phyloP scores from a whole-genome alignment of 2,888 invertebrate species.

The Dorcus parallelipipedus region DNA sequence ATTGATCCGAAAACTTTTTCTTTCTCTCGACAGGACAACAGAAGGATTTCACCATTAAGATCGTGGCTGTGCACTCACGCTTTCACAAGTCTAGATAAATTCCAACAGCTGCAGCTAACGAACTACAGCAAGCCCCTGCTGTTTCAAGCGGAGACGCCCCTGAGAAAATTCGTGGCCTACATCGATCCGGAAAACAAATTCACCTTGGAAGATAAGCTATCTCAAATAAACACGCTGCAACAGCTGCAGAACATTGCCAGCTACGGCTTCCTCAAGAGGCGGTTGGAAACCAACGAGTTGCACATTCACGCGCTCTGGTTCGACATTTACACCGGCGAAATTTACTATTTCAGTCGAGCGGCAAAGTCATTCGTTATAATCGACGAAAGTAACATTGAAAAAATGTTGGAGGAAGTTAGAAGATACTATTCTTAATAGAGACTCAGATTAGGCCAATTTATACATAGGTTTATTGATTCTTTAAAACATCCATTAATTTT shows the following conservation, averaged over 20 bases:
- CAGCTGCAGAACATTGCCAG: conserved; percentile 91
- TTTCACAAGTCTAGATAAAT: conserved; percentile 75
- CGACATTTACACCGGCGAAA: conserved; percentile 94
- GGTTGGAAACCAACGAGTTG: conserved; percentile 75
- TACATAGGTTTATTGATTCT: too few relatives aligned
- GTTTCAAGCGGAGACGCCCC: conserved; percentile 83
- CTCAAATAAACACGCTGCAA: conserved; percentile 90
- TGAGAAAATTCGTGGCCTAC: conserved; percentile 86
- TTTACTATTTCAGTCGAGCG: conserved; percentile 88
- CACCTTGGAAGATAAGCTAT: conserved; percentile 85
- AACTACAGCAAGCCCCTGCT: conserved; percentile 70
- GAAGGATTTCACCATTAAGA: conserved; percentile 81
- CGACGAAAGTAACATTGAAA: conserved; percentile 75
- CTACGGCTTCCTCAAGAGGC: conserved; percentile 82
- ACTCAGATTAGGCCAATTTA: neutral
- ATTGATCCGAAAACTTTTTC: neutral
- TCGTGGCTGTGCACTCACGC: conserved; percentile 92
- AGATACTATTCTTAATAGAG: conserved; percentile 69
- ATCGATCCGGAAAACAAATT: conserved; percentile 92
- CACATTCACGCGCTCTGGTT: conserved; percentile 96
- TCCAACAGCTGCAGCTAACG: conserved; percentile 64
- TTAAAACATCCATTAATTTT: too few relatives aligned
- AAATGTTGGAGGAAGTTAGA: conserved; percentile 71
- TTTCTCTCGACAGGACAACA: conserved; percentile 58
- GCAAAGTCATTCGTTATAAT: conserved; percentile 82